Evolutionary conservation across 2,888 invertebrate species (phyloP), one percentile per base, ranked within the genome.

Genomic region (Drosophila rellima): DNA sequence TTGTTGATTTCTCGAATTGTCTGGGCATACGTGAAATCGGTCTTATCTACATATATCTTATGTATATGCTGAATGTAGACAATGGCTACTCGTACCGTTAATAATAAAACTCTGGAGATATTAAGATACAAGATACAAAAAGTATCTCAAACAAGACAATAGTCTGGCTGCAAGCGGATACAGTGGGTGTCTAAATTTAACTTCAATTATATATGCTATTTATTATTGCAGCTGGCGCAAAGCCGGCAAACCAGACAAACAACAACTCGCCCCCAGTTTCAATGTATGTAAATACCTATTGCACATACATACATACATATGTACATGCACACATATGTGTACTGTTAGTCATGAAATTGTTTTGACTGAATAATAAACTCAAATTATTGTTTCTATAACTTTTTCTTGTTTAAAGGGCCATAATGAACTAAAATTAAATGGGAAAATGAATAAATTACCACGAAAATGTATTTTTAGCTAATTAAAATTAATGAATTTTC

Each of bases 221-320:
- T 83, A 73, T 85, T 83, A 61, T 85, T 88, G 86, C 82, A 83
- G 82, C 83, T 83, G 70, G 63, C 55, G 56, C 48, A 54, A 73
- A 88, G 74, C 80, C 78, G 78, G 88, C 55, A 73, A 85, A 78
- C 83, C 78, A 78, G 88, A 80, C 78, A 75, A 80, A 82, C 88
- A 77, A 77, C 86, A 69, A 61, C 39, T 67, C 48, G 55, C 57
- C 44, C 64, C 64, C 56, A 45, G 70, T 52, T 39, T 17, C 39
- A 35, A 26, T 47, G 26, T 26, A 20, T 33, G 15, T 37, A 44
- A 33, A 55, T 55, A 42, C n/a, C 23, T 23, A 10, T 11, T 8
- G n/a, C 26, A 52, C 52, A 29, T 23, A 51, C 52, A 26, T 23
- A 51, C 52, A 26, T 8, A 42, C 3, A 35, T 56, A 44, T 11